A percentile compares a stretch with the other conserved stretches of the same genome.
These are phyloP conservation scores for Eledone cirrhosa DNA, from an alignment of 2,888 invertebrate species.

Conservation along the genomic window DNA sequence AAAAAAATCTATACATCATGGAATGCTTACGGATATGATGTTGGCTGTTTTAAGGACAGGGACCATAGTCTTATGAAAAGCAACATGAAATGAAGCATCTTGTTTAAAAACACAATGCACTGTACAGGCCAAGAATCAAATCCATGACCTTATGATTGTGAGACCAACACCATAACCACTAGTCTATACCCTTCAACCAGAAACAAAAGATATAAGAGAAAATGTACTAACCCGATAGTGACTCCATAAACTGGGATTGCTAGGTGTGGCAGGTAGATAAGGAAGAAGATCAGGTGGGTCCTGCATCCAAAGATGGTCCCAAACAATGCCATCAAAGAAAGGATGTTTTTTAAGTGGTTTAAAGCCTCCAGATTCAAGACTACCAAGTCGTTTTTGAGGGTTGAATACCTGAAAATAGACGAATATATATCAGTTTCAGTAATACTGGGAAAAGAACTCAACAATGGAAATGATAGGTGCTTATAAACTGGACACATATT, in stretches of 20 bases:
- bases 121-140: no score
- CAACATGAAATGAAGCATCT: no score
- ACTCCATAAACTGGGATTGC: conserved; percentile 74
- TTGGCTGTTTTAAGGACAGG: not conserved
- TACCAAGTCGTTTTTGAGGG: conserved; percentile 83
- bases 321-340: conserved; percentile 86
- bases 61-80: not conserved
- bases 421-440: no score
- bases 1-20: not conserved
- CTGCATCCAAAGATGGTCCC: conserved; percentile 80
- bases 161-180: no score
- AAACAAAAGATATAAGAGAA: no score
- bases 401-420: conserved; percentile 72
- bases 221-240: conserved; percentile 69
- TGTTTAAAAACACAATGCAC: no score
- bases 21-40: not conserved
- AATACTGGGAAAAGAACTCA: no score
- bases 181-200: no score
- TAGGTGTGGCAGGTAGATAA: conserved; percentile 78
- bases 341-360: conserved; percentile 84
- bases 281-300: conserved; percentile 75
- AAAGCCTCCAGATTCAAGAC: conserved; percentile 74
- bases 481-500: not conserved
- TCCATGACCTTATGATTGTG: no score
- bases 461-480: no score